These are phyloP conservation scores for Pelecanoides urinatrix DNA, from an alignment of 2,113 vertebrate species.

Conservation along the genomic window DNA sequence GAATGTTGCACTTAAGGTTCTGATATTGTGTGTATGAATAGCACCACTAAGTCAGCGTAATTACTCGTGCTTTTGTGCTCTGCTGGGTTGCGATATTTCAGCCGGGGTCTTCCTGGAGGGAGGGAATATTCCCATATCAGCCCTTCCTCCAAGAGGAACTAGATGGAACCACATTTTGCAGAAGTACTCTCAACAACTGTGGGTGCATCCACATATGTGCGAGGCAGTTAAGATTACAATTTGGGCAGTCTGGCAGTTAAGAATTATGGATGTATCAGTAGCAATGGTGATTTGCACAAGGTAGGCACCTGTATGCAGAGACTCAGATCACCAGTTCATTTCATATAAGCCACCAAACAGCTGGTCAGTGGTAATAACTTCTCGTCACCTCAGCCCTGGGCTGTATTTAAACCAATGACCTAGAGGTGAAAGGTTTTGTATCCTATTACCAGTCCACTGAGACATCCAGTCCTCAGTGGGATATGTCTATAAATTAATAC, in stretches of 20 bases:
- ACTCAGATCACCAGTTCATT: not conserved
- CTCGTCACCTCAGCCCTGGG: not conserved
- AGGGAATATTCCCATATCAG: not conserved
- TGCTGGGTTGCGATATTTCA: not conserved
- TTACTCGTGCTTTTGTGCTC: not conserved
- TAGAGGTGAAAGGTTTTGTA: not conserved
- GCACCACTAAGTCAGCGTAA: not conserved
- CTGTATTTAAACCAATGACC: not conserved
- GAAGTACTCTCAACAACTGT: not conserved
- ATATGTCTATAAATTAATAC: not conserved
- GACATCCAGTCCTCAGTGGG: not conserved
- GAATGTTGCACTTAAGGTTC: not conserved
- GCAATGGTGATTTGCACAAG: not conserved
- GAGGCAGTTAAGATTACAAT: not conserved
- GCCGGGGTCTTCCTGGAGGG: not conserved
- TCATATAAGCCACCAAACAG: not conserved
- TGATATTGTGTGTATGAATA: accelerated
- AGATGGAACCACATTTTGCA: not conserved
- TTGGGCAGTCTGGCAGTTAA: not conserved
- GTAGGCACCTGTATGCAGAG: not conserved
- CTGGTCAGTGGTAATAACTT: not conserved
- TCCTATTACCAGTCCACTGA: not conserved
- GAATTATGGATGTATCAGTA: accelerated
- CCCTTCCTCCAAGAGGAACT: not conserved
- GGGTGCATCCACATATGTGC: accelerated